These are phyloP conservation scores for Gisinianus flammeolus DNA, from an alignment of 2,888 invertebrate species.

Conservation along the genomic window DNA sequence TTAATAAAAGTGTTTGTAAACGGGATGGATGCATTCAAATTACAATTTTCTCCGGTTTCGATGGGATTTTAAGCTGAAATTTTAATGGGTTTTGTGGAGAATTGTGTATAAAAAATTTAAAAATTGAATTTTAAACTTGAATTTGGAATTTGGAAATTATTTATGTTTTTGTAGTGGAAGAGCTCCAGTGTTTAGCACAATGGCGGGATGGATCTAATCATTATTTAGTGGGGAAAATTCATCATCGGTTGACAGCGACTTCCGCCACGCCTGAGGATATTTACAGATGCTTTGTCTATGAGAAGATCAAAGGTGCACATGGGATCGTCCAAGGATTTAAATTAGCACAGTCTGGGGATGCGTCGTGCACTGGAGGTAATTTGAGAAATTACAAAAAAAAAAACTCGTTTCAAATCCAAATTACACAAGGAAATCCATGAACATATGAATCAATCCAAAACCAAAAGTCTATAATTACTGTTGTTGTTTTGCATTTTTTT, in stretches of 20 bases:
- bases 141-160: no score
- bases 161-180: constrained; percentile 73
- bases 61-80: no score
- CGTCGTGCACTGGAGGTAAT: constrained; percentile 91
- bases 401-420: no score
- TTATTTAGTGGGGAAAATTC: constrained; percentile 87
- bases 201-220: constrained; percentile 94
- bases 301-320: constrained; percentile 64
- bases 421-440: no score
- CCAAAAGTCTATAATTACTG: no score
- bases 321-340: constrained; percentile 65
- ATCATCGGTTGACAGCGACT: constrained; percentile 80
- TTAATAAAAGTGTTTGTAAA: no score
- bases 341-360: constrained; percentile 89
- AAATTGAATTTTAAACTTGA: not conserved
- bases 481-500: no score
- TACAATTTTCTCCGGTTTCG: no score
- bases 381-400: no score
- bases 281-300: constrained; percentile 93
- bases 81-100: no score
- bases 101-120: constrained; percentile 68
- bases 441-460: no score
- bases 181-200: constrained; percentile 85
- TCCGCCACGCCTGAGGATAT: constrained; percentile 76
- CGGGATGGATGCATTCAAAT: no score